Evolutionary conservation across 2,888 invertebrate species (phyloP).

Genomic region (Oxycera nigricornis): DNA sequence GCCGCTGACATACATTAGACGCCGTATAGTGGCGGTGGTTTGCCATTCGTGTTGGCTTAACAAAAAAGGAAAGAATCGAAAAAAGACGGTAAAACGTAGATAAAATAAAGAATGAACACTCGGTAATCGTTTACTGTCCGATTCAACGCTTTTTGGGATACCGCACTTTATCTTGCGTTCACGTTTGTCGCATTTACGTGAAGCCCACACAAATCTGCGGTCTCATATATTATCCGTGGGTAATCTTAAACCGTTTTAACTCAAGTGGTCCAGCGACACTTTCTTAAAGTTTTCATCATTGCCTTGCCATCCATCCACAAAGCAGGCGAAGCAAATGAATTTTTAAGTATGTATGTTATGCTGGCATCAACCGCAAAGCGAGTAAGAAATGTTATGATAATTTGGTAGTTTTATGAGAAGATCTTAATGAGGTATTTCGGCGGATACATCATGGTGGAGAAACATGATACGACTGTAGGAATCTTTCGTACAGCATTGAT

Average conservation of each 20-base stretch:
- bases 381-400: conserved; percentile 34
- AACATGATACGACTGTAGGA: not conserved
- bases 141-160: conserved; percentile 34
- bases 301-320: not conserved
- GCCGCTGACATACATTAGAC: conserved; percentile 34
- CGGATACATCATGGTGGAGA: conserved; percentile 3
- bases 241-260: conserved; percentile 33
- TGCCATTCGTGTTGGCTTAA: conserved; percentile 16
- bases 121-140: conserved; percentile 28
- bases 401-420: conserved; percentile 29
- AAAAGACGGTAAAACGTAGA: conserved; percentile 6
- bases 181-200: conserved; percentile 35
- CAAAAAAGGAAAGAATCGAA: not conserved
- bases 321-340: conserved; percentile 18
- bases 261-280: conserved; percentile 39
- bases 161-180: conserved; percentile 33
- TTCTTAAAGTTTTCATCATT: conserved; percentile 25
- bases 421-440: conserved; percentile 33
- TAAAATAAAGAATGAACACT: conserved; percentile 34
- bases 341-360: conserved; percentile 3
- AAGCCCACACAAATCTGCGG: conserved; percentile 41
- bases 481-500: too few relatives aligned
- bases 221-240: conserved; percentile 38
- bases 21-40: conserved; percentile 31
- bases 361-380: conserved; percentile 21